Base-by-base conservation (phyloP, 2,888 invertebrate species). In the Trachelus troglodyta region DNA sequence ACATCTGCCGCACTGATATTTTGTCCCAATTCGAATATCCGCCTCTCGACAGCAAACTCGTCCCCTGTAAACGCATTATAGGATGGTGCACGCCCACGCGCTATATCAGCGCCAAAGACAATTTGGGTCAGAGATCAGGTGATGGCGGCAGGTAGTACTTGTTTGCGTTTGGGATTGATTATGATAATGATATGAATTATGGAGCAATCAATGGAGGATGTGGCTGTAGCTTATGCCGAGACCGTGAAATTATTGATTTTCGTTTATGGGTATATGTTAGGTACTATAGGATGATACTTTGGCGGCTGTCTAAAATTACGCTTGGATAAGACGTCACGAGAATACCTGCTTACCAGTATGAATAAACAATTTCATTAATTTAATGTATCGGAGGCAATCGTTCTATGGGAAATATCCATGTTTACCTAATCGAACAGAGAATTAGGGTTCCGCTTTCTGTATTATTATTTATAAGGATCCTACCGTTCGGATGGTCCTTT, bases 211-310 rank as follows among this genome's bases (percentile, higher is more conserved):
- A 31, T 15, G 75, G 75, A 71, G 30, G 71, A 71, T 71, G 71
- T 23, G 71, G 30, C 3, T 71, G 0, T 33, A 34, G 31, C 6
- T 75, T 69, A 76, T 73, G 77, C 79, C 81, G 81, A 81, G 84
- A 79, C 81, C 82, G 85, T 81, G 77, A 81, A 87, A 88, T 88
- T 87, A 88, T 87, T 84, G 86, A 85, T 82, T 87, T 85, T 85
- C 85, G 83, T 82, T 87, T 80, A 77, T 75, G 76, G 56, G 9
- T 56, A 23, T 56, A 56, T 0, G 6, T 23, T 23, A 56, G 23
- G 23, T 56, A 56, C 9, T 56, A 23, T 6, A 23, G 56, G 56
- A 56, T 6, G 23, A 56, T 56, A 56, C 23, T 56, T 56, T 23
- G 23, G 23, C 23, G 23, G 23, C 56, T 56, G 23, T 56, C 40